These are phyloP conservation scores for Clarias batrachus DNA, from an alignment of 2,113 vertebrate genomes.

Conservation along the genomic window DNA sequence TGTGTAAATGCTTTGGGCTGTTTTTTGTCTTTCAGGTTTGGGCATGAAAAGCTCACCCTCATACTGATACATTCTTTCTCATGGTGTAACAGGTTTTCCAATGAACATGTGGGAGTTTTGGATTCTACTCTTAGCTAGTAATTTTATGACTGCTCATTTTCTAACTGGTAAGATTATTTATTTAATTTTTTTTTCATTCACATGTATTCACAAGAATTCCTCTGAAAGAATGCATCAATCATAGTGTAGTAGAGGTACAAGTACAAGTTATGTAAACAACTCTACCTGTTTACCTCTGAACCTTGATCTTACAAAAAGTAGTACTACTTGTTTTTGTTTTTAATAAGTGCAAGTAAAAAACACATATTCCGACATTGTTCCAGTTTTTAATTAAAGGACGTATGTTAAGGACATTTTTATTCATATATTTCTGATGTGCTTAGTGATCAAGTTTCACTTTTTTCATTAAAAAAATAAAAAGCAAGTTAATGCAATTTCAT, in stretches of 20 bases:
- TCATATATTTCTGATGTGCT: background rate
- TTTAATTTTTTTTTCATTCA: background rate
- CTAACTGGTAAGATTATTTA: background rate
- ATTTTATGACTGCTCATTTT: background rate
- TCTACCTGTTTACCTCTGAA: background rate
- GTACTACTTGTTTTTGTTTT: background rate
- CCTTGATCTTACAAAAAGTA: background rate
- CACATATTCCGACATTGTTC: background rate
- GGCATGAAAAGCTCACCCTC: constrained; percentile 4
- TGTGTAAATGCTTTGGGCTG: background rate
- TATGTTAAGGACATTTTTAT: background rate
- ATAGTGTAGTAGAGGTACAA: background rate
- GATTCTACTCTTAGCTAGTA: background rate
- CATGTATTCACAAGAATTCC: background rate
- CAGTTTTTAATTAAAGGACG: background rate
- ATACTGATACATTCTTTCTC: background rate
- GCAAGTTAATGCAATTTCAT: background rate
- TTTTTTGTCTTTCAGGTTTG: background rate
- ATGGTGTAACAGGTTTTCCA: background rate
- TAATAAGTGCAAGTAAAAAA: background rate
- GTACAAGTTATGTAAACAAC: background rate
- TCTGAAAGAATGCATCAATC: background rate
- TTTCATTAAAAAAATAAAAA: background rate
- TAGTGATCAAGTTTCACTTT: background rate
- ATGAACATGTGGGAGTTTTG: constrained; percentile 29